These are phyloP conservation scores for Astyanax mexicanus DNA, from an alignment of 2,797 vertebrate genomes.

Conservation along the genomic window DNA sequence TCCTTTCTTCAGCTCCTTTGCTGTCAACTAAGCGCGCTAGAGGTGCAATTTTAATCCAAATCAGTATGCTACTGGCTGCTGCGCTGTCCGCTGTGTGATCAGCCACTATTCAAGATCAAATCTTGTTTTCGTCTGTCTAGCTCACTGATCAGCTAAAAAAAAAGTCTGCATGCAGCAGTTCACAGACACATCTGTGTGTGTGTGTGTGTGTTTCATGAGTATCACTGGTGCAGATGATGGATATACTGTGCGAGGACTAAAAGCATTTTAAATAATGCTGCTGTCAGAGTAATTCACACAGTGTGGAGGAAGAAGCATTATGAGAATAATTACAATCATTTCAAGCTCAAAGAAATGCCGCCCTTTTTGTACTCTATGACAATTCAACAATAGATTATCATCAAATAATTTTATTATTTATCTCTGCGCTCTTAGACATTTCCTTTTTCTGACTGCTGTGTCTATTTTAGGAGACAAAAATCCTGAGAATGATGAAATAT, in stretches of 20 bases:
- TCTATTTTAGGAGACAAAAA: constrained; percentile 24
- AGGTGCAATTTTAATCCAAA: constrained; percentile 44
- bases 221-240: constrained; percentile 38
- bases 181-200: constrained; percentile 57
- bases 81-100: constrained; percentile 37
- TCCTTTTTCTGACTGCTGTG: constrained; percentile 15
- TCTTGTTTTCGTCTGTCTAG: constrained; percentile 54
- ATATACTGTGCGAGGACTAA: constrained; percentile 42
- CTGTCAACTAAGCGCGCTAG: constrained; percentile 34
- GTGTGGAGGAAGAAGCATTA: constrained; percentile 19
- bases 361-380: constrained; percentile 23
- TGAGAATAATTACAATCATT: constrained; percentile 51
- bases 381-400: constrained; percentile 48
- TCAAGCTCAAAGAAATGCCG: constrained; percentile 28
- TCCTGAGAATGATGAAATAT: constrained; percentile 11
- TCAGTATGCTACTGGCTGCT: constrained; percentile 37
- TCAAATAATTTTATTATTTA: constrained; percentile 48
- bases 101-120: constrained; percentile 45
- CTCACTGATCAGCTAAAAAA: constrained; percentile 66
- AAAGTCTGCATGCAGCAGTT: constrained; percentile 59
- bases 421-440: constrained; percentile 11
- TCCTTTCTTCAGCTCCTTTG: constrained; percentile 24
- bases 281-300: constrained; percentile 47
- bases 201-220: constrained; percentile 27
- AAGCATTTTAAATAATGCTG: constrained; percentile 51